Evolutionary conservation across 2,113 vertebrate species (phyloP).

Genomic region (Xyliphius kryptos): DNA sequence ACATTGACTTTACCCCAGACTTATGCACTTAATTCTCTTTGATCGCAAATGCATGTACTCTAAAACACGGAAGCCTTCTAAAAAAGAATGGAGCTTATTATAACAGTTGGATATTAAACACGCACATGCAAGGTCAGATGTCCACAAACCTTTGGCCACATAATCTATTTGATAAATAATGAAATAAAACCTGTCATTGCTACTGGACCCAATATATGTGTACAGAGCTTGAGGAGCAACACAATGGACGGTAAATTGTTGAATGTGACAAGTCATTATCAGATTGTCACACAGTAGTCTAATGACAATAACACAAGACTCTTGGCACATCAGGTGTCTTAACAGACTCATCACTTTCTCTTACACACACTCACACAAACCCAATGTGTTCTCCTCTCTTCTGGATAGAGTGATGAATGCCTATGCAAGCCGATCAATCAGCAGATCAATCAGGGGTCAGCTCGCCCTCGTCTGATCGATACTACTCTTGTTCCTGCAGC

Average conservation of each 20-base stretch:
- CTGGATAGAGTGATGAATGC: slow-evolving; percentile 58
- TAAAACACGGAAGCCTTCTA: no score
- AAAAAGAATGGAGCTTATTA: no score
- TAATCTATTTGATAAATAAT: no score
- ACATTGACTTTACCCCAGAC: no score
- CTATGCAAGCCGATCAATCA: slow-evolving; percentile 67
- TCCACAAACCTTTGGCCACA: no score
- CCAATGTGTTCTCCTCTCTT: slow-evolving; percentile 2
- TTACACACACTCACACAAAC: slow-evolving; percentile 9
- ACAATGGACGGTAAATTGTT: slow-evolving; percentile 38
- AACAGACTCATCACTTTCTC: no score
- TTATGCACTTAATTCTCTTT: no score
- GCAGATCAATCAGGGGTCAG: slow-evolving; percentile 65
- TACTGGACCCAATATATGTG: no score
- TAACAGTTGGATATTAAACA: no score
- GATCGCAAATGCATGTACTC: no score
- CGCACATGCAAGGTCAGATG: no score
- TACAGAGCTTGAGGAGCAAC: not conserved
- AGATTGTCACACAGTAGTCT: slow-evolving; percentile 55
- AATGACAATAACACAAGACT: slow-evolving; percentile 48
- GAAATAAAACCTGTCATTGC: no score
- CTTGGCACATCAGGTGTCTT: slow-evolving; percentile 55
- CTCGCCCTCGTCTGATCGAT: slow-evolving; percentile 67
- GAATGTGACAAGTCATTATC: slow-evolving; percentile 65
- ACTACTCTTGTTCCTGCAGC: slow-evolving; percentile 59